A percentile compares a stretch with the other conserved stretches of the same genome.
Conservation (phyloP, 2,113 vertebrate species). For the Oncorhynchus keta region DNA sequence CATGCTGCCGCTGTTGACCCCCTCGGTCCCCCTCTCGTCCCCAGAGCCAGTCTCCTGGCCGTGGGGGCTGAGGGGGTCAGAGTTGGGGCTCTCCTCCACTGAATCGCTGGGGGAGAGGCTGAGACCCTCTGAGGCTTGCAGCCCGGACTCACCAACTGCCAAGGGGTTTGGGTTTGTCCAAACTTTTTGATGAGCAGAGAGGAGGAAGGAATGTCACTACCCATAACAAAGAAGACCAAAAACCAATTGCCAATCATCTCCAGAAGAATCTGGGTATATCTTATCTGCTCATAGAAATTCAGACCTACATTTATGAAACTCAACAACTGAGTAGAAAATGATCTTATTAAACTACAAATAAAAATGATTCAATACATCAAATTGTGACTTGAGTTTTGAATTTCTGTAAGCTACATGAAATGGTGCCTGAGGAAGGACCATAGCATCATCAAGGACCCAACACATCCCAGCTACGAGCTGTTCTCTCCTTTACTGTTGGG, state of each 20-base stretch:
- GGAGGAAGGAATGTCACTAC: constrained; percentile 58
- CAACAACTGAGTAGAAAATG: no score
- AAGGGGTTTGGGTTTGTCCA: constrained; percentile 24
- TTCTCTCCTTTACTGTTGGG: no score
- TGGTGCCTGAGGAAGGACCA: no score
- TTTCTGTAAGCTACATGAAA: background rate
- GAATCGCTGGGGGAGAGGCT: constrained; percentile 66
- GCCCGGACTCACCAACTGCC: constrained; percentile 40
- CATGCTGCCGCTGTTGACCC: constrained; percentile 56
- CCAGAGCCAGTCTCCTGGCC: constrained; percentile 11
- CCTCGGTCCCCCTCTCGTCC: constrained; percentile 56
- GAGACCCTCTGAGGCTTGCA: constrained; percentile 55
- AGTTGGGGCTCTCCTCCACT: constrained; percentile 63
- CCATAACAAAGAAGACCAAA: background rate
- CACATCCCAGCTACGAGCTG: no score
- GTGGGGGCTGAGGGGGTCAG: constrained; percentile 60
- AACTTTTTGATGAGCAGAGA: constrained; percentile 58
- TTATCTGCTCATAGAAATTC: background rate
- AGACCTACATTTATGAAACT: background rate
- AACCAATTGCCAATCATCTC: background rate
- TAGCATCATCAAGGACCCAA: no score
- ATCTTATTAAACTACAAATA: no score
- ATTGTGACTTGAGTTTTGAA: background rate
- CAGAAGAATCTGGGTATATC: background rate
- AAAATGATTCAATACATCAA: no score